These are phyloP conservation scores for Scolopax bukidnonensis DNA, from an alignment of 2,797 vertebrate species.

Conservation along the genomic window DNA sequence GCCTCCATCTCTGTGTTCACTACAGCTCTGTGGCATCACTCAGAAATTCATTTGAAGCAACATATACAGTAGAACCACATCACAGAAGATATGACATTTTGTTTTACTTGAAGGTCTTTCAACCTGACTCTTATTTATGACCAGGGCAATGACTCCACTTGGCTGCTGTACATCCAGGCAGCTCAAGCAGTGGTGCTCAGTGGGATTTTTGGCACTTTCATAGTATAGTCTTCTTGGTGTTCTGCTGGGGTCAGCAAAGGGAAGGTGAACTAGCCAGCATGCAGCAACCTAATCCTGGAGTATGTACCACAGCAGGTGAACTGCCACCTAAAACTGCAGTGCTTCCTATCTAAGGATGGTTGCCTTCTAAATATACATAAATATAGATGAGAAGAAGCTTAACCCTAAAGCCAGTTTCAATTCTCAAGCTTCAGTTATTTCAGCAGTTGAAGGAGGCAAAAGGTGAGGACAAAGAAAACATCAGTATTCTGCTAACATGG, in stretches of 20 bases:
- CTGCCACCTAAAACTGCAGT: background rate
- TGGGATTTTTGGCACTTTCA: background rate
- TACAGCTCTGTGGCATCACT: background rate
- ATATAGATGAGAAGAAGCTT: background rate
- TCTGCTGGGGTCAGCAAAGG: background rate
- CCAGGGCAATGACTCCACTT: background rate
- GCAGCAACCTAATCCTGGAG: background rate
- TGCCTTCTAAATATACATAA: background rate
- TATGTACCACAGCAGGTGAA: background rate
- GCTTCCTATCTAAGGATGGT: rapidly evolving
- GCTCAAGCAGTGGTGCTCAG: background rate
- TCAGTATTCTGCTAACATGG: background rate
- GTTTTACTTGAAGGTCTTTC: background rate
- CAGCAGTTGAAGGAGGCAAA: background rate
- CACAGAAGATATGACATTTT: background rate
- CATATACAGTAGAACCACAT: background rate
- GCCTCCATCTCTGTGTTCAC: background rate
- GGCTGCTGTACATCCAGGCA: background rate
- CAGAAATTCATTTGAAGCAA: background rate
- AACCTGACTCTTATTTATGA: background rate
- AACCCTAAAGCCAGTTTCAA: background rate
- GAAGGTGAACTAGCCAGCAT: background rate
- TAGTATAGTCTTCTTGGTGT: background rate
- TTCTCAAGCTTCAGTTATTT: background rate
- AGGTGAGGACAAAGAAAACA: background rate